Conservation (phyloP, 2,888 invertebrate species). For the Vannuccia rotundouncinata region DNA sequence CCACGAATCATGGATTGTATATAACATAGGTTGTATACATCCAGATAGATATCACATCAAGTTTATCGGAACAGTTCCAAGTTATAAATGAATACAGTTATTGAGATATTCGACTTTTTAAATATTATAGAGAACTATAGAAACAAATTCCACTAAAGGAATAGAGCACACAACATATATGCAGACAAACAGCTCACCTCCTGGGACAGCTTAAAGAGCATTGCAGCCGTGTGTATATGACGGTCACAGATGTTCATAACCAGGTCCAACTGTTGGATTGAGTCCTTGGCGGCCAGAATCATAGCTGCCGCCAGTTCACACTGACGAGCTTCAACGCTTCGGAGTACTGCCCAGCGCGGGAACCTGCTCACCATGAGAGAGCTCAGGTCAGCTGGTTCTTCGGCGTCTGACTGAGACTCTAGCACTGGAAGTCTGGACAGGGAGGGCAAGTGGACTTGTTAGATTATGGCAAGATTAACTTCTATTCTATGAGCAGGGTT, state of each 20-base stretch:
- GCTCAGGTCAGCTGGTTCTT: conserved; percentile 47
- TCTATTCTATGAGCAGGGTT: too few relatives aligned
- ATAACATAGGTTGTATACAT: too few relatives aligned
- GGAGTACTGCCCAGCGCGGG: conserved; percentile 72
- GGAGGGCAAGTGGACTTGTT: too few relatives aligned
- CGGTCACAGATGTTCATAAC: conserved; percentile 58
- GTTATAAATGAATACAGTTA: too few relatives aligned
- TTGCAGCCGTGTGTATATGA: conserved; percentile 75
- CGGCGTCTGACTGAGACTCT: conserved; percentile 12
- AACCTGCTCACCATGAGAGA: conserved; percentile 63
- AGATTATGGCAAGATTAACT: too few relatives aligned
- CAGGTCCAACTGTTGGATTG: neutral
- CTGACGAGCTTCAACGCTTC: conserved; percentile 73
- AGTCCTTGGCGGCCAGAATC: conserved; percentile 65
- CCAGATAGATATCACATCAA: too few relatives aligned
- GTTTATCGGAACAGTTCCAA: too few relatives aligned
- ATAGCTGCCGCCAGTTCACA: conserved; percentile 71
- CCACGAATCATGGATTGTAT: too few relatives aligned
- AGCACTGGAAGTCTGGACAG: conserved; percentile 18
- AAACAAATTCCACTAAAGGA: too few relatives aligned
- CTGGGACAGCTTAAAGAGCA: conserved; percentile 75
- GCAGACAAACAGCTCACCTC: conserved; percentile 62
- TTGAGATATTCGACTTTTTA: too few relatives aligned
- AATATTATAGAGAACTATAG: too few relatives aligned
- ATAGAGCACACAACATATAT: too few relatives aligned